Evolutionary conservation across 1,140 invertebrate genomes (phyloP), one percentile per base, ranked within the genome.

Genomic region (Drosophila nigromelanica): DNA sequence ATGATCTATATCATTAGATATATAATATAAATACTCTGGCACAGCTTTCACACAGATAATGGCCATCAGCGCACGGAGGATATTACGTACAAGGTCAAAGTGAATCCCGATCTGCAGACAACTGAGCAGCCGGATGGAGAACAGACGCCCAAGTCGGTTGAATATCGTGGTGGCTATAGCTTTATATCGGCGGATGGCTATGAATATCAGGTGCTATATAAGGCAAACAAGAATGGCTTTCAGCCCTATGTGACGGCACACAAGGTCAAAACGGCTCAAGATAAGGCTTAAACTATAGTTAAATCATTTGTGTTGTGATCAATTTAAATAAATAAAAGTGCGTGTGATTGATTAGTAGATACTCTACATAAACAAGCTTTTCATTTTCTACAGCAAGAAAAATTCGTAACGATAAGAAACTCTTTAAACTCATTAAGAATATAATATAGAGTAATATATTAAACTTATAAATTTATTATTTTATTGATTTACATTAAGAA

Each of bases 161-260:
- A 91, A 43, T 89, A 77, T 58, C 72, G 72, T 64, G 95, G 96
- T 10, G 95, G 94, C 37, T 96, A 96, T 86, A 95, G 93, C 80
- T 93, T 95, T 5, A 95, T 94, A 62, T 94, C 94, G 14, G 93
- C 95, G 77, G 94, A 96, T 83, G 95, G 95, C n/a, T 92, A 95
- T 10, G 94, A 94, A 72, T 94, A 94, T 6, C 93, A 94, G 47
- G 94, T 96, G 12, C 94, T 94, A 47, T 96, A 96, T 76, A 90
- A 94, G 48, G 95, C 95, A 1, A 95, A 96, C 78, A 94, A 95
- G 91, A 95, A 94, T 62, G 95, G 95, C 1, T 95, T 94, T 80
- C 94, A 94, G 67, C 95, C 95, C 0, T 95, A 95, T 89, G 94
- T 96, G 45, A 91, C 90, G 7, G 90, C 90, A 0, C 86, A 87